phyloP scores from a whole-genome alignment of 2,797 vertebrate species.

The Galagoides demidoff region DNA sequence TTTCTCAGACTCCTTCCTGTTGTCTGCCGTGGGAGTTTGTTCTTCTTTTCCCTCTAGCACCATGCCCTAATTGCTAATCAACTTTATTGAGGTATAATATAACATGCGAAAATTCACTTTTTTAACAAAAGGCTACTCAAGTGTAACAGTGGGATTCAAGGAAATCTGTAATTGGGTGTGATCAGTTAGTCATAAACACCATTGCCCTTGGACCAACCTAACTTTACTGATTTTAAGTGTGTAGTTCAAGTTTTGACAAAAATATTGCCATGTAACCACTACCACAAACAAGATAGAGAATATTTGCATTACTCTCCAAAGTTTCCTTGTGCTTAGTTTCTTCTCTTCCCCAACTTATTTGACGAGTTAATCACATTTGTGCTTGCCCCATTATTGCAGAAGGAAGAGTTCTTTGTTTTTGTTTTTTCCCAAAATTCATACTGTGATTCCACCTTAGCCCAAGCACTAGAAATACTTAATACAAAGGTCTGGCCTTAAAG shows the following conservation, averaged over 20 bases:
- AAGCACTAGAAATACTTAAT: background rate
- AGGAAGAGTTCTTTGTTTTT: background rate
- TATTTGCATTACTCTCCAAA: background rate
- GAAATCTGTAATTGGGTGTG: background rate
- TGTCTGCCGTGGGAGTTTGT: background rate
- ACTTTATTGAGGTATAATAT: conserved; percentile 33
- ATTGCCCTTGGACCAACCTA: background rate
- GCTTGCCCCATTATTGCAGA: background rate
- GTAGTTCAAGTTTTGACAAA: background rate
- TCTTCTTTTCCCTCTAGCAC: background rate
- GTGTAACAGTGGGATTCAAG: background rate
- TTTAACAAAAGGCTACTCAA: background rate
- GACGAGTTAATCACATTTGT: background rate
- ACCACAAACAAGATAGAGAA: background rate
- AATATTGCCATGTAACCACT: background rate
- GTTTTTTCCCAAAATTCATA: background rate
- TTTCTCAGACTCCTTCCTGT: background rate
- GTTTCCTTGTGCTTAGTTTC: background rate
- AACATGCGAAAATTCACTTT: background rate
- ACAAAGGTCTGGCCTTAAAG: background rate
- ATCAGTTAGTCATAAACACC: background rate
- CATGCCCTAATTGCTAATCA: background rate
- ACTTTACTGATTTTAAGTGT: conserved; percentile 10
- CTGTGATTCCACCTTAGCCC: background rate
- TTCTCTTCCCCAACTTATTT: background rate